These are phyloP conservation scores for Apostichopus parvimensis DNA, from an alignment of 35 echinoderm and acorn worm species.

Conservation along the genomic window DNA sequence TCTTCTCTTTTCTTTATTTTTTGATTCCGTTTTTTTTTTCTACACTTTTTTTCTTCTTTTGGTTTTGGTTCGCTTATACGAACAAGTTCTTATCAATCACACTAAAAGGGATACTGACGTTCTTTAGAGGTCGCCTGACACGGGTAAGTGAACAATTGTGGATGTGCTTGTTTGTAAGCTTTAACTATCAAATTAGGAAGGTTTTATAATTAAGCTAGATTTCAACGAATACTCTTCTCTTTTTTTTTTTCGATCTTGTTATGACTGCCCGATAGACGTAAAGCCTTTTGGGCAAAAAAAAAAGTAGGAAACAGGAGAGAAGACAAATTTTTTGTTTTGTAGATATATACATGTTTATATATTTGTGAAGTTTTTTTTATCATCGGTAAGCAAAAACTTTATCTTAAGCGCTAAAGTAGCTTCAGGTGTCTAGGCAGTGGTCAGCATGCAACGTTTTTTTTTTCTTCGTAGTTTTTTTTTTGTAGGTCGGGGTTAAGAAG, in stretches of 20 bases:
- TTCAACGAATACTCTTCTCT: neutral
- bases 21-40: neutral
- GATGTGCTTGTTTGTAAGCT: neutral
- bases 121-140: constrained; percentile 27
- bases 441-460: neutral
- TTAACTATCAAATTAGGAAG: neutral
- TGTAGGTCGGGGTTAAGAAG: neutral
- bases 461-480: neutral
- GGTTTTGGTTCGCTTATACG: constrained; percentile 27
- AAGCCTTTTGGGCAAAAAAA: constrained; percentile 12
- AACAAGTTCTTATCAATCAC: constrained; percentile 30
- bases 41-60: neutral
- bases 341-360: neutral
- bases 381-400: neutral
- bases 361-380: too few relatives aligned
- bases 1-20: neutral
- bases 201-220: neutral
- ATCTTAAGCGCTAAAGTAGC: neutral
- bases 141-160: constrained; percentile 24
- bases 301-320: neutral
- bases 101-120: constrained; percentile 31
- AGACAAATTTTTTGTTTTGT: neutral
- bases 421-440: neutral
- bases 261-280: neutral
- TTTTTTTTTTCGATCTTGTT: neutral